Percentiles rank a stretch among this genome's conserved stretches.
phyloP scores from a whole-genome alignment of 2,113 vertebrate species.

The Psilopsiagon aurifrons region DNA sequence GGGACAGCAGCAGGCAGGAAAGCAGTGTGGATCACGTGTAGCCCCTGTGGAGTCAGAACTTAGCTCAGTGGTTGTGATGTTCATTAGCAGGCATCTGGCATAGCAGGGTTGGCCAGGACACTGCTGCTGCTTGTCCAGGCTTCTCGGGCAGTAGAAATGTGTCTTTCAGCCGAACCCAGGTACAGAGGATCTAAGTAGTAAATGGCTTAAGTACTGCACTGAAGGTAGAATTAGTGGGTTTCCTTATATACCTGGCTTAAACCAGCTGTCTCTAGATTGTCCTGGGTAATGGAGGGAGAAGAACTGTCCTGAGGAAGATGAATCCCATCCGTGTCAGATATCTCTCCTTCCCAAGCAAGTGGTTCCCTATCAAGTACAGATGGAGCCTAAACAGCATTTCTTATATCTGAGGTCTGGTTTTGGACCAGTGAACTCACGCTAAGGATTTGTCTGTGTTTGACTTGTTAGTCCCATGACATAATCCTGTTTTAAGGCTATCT shows the following conservation, averaged over 20 bases:
- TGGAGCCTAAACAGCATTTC: background rate
- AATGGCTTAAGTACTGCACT: background rate
- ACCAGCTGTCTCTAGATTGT: background rate
- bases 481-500: background rate
- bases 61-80: background rate
- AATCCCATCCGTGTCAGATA: background rate
- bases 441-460: background rate
- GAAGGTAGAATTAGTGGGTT: background rate
- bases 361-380: background rate
- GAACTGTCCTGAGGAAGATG: background rate
- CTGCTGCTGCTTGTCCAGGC: background rate
- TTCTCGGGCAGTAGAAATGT: background rate
- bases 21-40: rapidly evolving
- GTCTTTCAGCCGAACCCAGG: background rate
- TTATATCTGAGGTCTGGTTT: background rate
- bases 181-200: background rate
- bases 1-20: background rate
- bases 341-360: background rate
- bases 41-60: background rate
- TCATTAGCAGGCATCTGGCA: background rate
- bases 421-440: background rate
- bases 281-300: background rate
- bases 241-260: background rate
- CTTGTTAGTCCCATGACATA: background rate
- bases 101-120: background rate